Conservation (phyloP, 2,113 vertebrate genomes). For the Craseonycteris thonglongyai region DNA sequence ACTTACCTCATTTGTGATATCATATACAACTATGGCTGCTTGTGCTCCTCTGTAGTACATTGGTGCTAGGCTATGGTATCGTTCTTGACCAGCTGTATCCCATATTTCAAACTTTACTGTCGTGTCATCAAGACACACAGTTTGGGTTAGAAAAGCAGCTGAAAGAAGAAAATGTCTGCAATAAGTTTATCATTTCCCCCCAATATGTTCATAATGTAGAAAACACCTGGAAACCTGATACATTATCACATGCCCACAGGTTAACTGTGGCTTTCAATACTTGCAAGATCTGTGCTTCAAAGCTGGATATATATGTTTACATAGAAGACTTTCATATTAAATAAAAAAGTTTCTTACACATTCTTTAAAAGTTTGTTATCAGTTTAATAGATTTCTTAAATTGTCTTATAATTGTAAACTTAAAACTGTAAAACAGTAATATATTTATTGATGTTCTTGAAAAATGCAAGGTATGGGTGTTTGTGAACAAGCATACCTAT, state of each 20-base stretch:
- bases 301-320: neutral
- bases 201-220: neutral
- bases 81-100: conserved; percentile 98
- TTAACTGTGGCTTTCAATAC: neutral
- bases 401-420: neutral
- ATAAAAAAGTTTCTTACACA: neutral
- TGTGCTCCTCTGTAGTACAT: conserved; percentile 99
- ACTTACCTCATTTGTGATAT: conserved; percentile 97
- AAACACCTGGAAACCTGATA: neutral
- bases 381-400: neutral
- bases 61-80: conserved; percentile 98
- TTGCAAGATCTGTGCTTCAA: neutral
- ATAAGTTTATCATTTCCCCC: conserved; percentile 31
- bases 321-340: neutral
- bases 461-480: too few relatives aligned
- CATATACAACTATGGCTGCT: conserved; percentile 98
- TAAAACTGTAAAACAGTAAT: neutral
- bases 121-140: conserved; percentile 98
- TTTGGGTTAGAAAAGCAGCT: conserved; percentile 99
- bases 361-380: neutral
- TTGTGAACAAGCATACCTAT: neutral
- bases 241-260: rapidly evolving
- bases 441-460: neutral
- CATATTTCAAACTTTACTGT: conserved; percentile 99
- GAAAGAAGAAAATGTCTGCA: conserved; percentile 66